Evolutionary conservation across 2,888 invertebrate species (phyloP), one percentile per base, ranked within the genome.

Genomic region (Saturnia japonica): DNA sequence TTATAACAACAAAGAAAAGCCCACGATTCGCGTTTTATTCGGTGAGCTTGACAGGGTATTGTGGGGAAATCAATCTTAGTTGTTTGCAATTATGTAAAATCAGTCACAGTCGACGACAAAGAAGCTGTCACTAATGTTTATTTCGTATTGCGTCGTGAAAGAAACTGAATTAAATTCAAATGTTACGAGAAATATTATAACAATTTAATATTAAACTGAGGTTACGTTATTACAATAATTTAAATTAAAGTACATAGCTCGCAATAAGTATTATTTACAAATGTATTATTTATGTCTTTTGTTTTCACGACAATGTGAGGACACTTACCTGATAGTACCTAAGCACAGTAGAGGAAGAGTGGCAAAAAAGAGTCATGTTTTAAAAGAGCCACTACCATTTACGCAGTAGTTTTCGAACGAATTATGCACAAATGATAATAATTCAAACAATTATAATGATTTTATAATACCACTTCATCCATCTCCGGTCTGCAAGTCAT

Each of bases 51-150:
- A 91, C 93, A 86, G 88, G 84, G 77, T 74, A 88, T 91, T 93
- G 92, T 93, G 80, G 80, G 78, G 80, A 90, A 91, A 91, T 93
- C 93, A 91, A 93, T 91, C 91, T 91, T 86, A 85, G 83, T 84
- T 86, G 84, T 85, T 85, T 85, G 85, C 90, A 91, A 92, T 89
- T 89, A 91, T 85, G 91, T 87, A 79, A 84, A 92, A 91, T 92
- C 89, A 78, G 91, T 93, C 91, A 90, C 92, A 90, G 82, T 83
- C 79, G 78, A 83, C 85, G 85, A 86, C 88, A 88, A 91, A 91
- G 88, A 89, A 87, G 85, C 84, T 83, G 84, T 84, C 82, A 82
- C 87, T 91, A 89, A 91, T 84, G 84, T 86, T 87, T 86, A 81
- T 83, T 83, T 82, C 80, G 87, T 88, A 85, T 82, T 83, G 77